Percentiles rank a stretch among this genome's conserved stretches.
phyloP scores from a whole-genome alignment of 2,113 vertebrate species.

The Cariama cristata region DNA sequence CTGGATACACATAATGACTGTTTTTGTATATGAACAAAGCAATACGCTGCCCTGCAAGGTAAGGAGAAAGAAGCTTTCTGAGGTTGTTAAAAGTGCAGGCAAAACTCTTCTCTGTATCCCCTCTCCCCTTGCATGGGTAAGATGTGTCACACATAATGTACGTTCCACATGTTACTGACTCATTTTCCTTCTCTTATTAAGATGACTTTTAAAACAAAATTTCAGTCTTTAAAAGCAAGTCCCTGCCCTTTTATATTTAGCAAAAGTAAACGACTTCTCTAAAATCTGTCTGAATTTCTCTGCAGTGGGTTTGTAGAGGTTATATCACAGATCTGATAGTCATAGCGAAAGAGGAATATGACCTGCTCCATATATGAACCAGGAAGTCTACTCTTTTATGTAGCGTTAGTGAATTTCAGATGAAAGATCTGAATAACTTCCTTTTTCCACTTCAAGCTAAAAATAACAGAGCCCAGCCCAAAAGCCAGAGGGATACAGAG shows the following conservation, averaged over 20 bases:
- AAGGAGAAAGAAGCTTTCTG: background rate
- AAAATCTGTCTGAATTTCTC: constrained; percentile 55
- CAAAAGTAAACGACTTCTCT: constrained; percentile 37
- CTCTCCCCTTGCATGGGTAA: background rate
- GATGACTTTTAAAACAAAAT: constrained; percentile 30
- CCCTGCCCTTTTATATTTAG: background rate
- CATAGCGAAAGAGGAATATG: constrained; percentile 66
- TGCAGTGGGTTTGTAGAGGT: constrained; percentile 31
- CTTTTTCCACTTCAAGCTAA: constrained; percentile 44
- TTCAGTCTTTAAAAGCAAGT: constrained; percentile 9
- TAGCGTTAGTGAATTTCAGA: constrained; percentile 38
- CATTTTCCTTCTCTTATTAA: constrained; percentile 51
- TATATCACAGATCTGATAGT: constrained; percentile 28
- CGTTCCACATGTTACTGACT: constrained; percentile 39
- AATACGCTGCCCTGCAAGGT: background rate
- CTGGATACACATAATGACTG: background rate
- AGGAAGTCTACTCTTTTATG: constrained; percentile 43
- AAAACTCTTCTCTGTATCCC: background rate
- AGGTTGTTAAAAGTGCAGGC: background rate
- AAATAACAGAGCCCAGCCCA: background rate
- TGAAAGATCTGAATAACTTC: constrained; percentile 41
- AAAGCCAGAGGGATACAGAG: background rate
- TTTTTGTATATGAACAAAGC: background rate
- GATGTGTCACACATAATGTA: background rate
- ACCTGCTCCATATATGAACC: constrained; percentile 34